phyloP scores from a whole-genome alignment of 1,140 invertebrate genomes.

The Sinonovacula constricta region DNA sequence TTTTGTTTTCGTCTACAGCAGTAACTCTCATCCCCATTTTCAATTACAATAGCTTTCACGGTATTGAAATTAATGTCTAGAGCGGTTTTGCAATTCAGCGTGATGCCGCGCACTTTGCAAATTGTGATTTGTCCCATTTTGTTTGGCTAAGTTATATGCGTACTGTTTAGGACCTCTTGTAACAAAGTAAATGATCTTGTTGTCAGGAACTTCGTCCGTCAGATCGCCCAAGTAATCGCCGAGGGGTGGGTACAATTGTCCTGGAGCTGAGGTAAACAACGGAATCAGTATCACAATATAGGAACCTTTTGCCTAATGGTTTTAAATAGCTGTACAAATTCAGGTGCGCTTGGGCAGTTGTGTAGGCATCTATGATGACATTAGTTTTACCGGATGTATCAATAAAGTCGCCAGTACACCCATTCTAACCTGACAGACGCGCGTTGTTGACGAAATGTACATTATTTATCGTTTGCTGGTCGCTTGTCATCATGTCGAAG shows the following conservation, averaged over 20 bases:
- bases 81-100: slow-evolving; percentile 18
- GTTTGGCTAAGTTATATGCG: neutral
- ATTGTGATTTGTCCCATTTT: neutral
- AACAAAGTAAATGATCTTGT: slow-evolving; percentile 33
- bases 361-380: slow-evolving; percentile 51
- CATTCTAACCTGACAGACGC: slow-evolving; percentile 13
- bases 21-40: neutral
- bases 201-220: slow-evolving; percentile 2
- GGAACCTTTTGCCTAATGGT: slow-evolving; percentile 61
- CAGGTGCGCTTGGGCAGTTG: slow-evolving; percentile 74
- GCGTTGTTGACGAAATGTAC: slow-evolving; percentile 20
- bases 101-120: slow-evolving; percentile 35
- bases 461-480: neutral
- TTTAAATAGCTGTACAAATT: slow-evolving; percentile 74
- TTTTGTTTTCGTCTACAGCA: slow-evolving; percentile 2
- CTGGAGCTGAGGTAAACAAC: slow-evolving; percentile 61
- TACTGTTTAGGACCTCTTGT: slow-evolving; percentile 28
- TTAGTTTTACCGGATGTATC: slow-evolving; percentile 54
- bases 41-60: slow-evolving; percentile 6
- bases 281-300: slow-evolving; percentile 78
- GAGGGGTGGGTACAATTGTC: slow-evolving; percentile 1
- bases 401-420: neutral
- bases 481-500: slow-evolving; percentile 59
- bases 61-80: slow-evolving; percentile 22
- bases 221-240: slow-evolving; percentile 6